Evolutionary conservation across 2,113 vertebrate genomes (phyloP).

Genomic region (Callionymus lyra): DNA sequence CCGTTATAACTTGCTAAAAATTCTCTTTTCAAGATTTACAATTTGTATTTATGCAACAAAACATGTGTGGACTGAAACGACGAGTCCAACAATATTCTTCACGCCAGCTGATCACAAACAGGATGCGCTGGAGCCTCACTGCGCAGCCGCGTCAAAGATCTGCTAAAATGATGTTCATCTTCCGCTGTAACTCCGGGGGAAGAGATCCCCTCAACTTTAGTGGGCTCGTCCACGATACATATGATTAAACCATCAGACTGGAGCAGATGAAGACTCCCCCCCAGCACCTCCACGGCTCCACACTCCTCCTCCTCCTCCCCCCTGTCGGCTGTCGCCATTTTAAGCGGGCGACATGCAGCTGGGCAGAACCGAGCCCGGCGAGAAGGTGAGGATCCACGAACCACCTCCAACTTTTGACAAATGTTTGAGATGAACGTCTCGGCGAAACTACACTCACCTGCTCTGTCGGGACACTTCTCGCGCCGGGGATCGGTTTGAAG

Average conservation of each 20-base stretch:
- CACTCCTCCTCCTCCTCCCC: conserved; percentile 9
- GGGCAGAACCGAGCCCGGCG: conserved; percentile 41
- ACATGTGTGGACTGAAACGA: too few species aligned
- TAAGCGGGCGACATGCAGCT: conserved; percentile 69
- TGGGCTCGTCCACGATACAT: conserved; percentile 10
- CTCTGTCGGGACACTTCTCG: conserved; percentile 24
- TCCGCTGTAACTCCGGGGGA: conserved; percentile 49
- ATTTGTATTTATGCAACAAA: too few species aligned
- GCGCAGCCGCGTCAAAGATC: conserved; percentile 38
- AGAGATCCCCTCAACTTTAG: conserved; percentile 44
- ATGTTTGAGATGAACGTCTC: conserved; percentile 6
- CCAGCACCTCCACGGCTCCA: conserved; percentile 8
- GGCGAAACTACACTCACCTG: conserved; percentile 58
- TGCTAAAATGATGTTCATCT: conserved; percentile 46
- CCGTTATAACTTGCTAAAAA: too few species aligned
- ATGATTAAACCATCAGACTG: conserved; percentile 9
- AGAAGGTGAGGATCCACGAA: conserved; percentile 33
- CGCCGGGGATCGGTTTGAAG: neutral
- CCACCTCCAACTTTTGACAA: conserved; percentile 50
- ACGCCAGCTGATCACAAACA: neutral
- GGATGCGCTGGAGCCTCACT: conserved; percentile 2
- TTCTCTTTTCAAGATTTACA: too few species aligned
- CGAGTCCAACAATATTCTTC: too few species aligned
- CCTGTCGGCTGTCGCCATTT: conserved; percentile 70
- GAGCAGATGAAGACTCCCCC: conserved; percentile 26